Evolutionary conservation across 2,797 vertebrate species (phyloP).

Genomic region (Cynodonichthys magdalenae): DNA sequence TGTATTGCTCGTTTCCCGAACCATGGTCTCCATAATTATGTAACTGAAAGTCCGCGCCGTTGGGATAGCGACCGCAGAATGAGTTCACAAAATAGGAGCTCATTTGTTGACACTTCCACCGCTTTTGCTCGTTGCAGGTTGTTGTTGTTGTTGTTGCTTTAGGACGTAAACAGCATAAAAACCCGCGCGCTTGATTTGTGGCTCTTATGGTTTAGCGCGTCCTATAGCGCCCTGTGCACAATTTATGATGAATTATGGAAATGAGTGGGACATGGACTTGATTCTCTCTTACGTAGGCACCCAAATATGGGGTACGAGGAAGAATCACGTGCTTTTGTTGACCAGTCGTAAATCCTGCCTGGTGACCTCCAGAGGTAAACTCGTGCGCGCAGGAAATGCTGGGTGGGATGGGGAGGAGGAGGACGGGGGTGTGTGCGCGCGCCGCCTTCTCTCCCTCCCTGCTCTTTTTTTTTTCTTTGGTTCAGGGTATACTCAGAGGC

Average conservation of each 20-base stretch:
- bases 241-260: slow-evolving; percentile 99
- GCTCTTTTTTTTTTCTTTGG: slow-evolving; percentile 39
- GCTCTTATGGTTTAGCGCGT: slow-evolving; percentile 98
- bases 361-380: slow-evolving; percentile 99
- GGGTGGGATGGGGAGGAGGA: slow-evolving; percentile 83
- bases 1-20: slow-evolving; percentile 95
- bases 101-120: slow-evolving; percentile 92
- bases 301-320: slow-evolving; percentile 99
- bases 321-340: slow-evolving; percentile 99
- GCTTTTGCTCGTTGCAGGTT: slow-evolving; percentile 54
- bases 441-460: slow-evolving; percentile 53
- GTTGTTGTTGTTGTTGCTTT: slow-evolving; percentile 74
- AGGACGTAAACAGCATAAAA: slow-evolving; percentile 81
- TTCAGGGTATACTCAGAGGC: slow-evolving; percentile 66
- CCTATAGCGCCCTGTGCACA: slow-evolving; percentile 98
- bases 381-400: slow-evolving; percentile 92
- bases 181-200: slow-evolving; percentile 98
- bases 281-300: slow-evolving; percentile 99
- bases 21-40: slow-evolving; percentile 99
- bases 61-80: slow-evolving; percentile 99
- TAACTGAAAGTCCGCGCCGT: slow-evolving; percentile 99
- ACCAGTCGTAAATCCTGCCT: slow-evolving; percentile 99
- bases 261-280: slow-evolving; percentile 99
- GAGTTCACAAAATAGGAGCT: slow-evolving; percentile 99
- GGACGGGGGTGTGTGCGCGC: slow-evolving; percentile 70